Evolutionary conservation across 2,888 invertebrate genomes (phyloP).

Genomic region (Meganola albula): DNA sequence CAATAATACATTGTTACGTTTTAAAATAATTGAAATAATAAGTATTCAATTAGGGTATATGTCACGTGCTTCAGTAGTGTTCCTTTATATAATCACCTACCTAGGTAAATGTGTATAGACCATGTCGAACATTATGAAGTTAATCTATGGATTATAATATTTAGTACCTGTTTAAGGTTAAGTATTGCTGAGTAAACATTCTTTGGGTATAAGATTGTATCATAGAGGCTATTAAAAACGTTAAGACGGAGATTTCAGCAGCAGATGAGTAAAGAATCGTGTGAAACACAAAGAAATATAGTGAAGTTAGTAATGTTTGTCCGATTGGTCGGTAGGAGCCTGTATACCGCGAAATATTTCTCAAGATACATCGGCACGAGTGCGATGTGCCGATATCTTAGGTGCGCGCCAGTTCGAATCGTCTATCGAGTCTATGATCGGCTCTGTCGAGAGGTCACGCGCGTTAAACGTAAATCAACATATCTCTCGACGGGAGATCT

Average conservation of each 20-base stretch:
- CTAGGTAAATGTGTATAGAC: too few relatives aligned
- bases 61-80: too few relatives aligned
- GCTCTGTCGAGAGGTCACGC: slow-evolving; percentile 72
- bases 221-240: slow-evolving; percentile 12
- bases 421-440: slow-evolving; percentile 76
- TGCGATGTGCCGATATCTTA: slow-evolving; percentile 71
- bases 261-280: slow-evolving; percentile 36
- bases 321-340: slow-evolving; percentile 44
- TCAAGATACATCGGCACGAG: slow-evolving; percentile 73
- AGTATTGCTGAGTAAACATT: too few relatives aligned
- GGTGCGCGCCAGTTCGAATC: slow-evolving; percentile 67
- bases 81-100: too few relatives aligned
- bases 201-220: too few relatives aligned
- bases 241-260: slow-evolving; percentile 18
- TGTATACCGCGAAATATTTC: slow-evolving; percentile 68
- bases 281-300: slow-evolving; percentile 63
- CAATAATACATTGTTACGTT: slow-evolving; percentile 66
- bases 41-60: too few relatives aligned
- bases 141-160: too few relatives aligned
- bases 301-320: slow-evolving; percentile 58
- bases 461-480: slow-evolving; percentile 78
- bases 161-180: too few relatives aligned
- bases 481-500: slow-evolving; percentile 77
- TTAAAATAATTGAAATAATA: slow-evolving; percentile 60
- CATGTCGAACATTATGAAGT: too few relatives aligned